These are phyloP conservation scores for Vireo altiloquus DNA, from an alignment of 2,113 vertebrate genomes.

Conservation along the genomic window DNA sequence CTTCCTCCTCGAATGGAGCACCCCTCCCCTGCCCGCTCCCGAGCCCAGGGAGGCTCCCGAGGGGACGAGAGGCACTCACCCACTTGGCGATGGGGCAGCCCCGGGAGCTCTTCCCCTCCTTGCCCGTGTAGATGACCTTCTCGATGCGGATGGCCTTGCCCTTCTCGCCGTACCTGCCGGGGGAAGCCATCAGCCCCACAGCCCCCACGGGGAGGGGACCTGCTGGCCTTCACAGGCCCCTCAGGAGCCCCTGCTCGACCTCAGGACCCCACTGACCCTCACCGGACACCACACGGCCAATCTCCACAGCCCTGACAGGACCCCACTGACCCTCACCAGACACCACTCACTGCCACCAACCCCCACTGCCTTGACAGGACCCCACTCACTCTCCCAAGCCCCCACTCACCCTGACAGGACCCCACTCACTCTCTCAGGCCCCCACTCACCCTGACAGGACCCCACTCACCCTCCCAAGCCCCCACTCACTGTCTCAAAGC, in stretches of 20 bases:
- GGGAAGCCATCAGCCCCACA: fast-evolving
- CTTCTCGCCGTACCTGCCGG: conserved; percentile 88
- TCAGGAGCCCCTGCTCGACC: neutral
- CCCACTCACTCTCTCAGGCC: too few species aligned
- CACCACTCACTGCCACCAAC: too few species aligned
- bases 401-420: too few species aligned
- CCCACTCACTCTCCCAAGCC: too few species aligned
- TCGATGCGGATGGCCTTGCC: conserved; percentile 94
- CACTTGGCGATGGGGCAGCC: conserved; percentile 99
- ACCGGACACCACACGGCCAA: neutral
- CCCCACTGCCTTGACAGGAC: neutral
- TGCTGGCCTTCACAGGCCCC: fast-evolving
- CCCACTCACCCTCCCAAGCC: too few species aligned
- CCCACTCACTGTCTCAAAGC: too few species aligned
- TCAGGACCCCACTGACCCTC: neutral
- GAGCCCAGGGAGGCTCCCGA: neutral
- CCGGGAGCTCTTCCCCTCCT: conserved; percentile 94
- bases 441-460: too few species aligned
- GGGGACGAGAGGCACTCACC: conserved; percentile 74
- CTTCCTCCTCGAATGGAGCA: neutral
- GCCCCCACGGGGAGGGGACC: too few species aligned
- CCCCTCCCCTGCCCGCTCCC: neutral
- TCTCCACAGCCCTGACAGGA: too few species aligned
- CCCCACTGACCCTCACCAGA: neutral
- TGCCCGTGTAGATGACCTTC: conserved; percentile 94